Evolutionary conservation across 1,140 invertebrate genomes (phyloP), one percentile per base, ranked within the genome.

Genomic region (Pinna nobilis): DNA sequence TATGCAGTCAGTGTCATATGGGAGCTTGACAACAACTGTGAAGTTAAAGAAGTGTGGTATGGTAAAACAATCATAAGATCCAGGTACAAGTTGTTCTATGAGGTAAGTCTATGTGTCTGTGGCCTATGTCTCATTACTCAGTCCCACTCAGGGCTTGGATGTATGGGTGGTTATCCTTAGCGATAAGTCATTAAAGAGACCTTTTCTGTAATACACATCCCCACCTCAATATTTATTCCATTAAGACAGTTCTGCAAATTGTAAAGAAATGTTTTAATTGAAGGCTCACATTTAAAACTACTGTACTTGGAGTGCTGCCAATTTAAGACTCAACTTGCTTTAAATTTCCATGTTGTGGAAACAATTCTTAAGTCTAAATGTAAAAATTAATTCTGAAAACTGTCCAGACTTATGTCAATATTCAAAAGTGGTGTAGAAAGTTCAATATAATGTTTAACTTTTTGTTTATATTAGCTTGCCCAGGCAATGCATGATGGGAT

Each of bases 1-100:
- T 90, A 87, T 85, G 87, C 88, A 32, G 86, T 90, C 3, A 88
- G 85, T 80, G 88, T 89, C 4, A 80, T 90, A 30, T 90, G 89
- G 88, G 83, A 86, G 50, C 69, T 89, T 49, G 80, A 84, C 60
- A 60, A 76, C 15, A 74, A 80, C 39, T 86, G 70, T 78, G 77
- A 88, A 68, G 85, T 89, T 5, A 44, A 79, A 23, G 51, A 84
- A 73, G 84, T 87, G 5, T 89, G 87, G 87, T 89, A 88, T 82
- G 87, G 86, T 7, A 74, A 88, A 66, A 87, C 88, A 23, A 70
- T 90, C 18, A 90, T 89, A 20, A 72, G 80, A 13, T 89, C 89
- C 23, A 59, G 74, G 23, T 90, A 90, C 73, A 89, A 89, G 75
- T 74, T 90, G 53, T 85, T 82, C 70, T 90, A 90, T 80, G 88